phyloP scores from a whole-genome alignment of 2,797 vertebrate genomes.

The Myoxocephalus aenaeus region DNA sequence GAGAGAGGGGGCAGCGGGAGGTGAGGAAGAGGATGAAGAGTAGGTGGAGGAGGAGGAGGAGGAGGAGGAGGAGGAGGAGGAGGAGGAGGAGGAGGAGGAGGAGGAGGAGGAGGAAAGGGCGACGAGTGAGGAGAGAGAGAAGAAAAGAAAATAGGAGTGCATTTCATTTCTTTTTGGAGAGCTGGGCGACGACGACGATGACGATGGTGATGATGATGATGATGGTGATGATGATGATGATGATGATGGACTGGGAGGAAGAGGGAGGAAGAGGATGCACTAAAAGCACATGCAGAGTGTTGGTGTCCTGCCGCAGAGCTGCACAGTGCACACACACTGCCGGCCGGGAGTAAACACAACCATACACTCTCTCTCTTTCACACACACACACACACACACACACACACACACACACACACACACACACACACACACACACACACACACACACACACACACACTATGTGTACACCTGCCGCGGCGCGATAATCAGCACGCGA shows the following conservation, averaged over 20 bases:
- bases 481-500: constrained; percentile 38
- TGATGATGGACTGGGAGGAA: neutral
- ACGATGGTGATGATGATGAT: constrained; percentile 1
- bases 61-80: neutral
- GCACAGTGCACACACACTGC: constrained; percentile 28
- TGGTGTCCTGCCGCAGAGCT: constrained; percentile 58
- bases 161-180: neutral
- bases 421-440: constrained; percentile 8
- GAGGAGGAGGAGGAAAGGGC: neutral
- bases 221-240: neutral
- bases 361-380: constrained; percentile 39
- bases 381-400: constrained; percentile 4
- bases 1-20: neutral
- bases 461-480: constrained; percentile 32
- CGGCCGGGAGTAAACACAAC: constrained; percentile 46
- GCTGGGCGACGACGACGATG: neutral
- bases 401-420: neutral
- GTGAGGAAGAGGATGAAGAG: constrained; percentile 7
- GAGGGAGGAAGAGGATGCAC: constrained; percentile 2
- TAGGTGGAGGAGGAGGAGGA: neutral
- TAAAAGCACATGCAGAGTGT: constrained; percentile 44
- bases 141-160: constrained; percentile 13
- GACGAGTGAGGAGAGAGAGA: neutral
- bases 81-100: neutral
- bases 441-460: neutral